phyloP scores from a whole-genome alignment of 2,797 vertebrate species.

The Alcedo quadribrachys region DNA sequence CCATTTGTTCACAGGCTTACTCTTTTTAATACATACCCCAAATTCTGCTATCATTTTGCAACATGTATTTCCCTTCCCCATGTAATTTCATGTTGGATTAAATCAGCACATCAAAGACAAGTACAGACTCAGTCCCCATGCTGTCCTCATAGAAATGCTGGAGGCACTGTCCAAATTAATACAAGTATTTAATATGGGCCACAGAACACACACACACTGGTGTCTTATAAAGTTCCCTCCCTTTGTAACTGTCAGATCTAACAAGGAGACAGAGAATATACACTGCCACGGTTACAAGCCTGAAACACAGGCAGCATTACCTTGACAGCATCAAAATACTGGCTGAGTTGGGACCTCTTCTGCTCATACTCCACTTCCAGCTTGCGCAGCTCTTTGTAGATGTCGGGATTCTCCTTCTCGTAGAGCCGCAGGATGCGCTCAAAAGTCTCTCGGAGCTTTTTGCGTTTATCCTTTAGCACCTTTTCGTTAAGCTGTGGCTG shows the following conservation, averaged over 20 bases:
- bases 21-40: background rate
- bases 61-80: background rate
- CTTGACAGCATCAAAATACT: slow-evolving; percentile 88
- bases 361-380: slow-evolving; percentile 95
- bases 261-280: background rate
- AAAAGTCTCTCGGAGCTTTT: slow-evolving; percentile 96
- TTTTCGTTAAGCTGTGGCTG: slow-evolving; percentile 92
- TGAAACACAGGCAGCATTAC: slow-evolving; percentile 35
- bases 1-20: background rate
- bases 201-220: background rate
- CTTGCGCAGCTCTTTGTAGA: slow-evolving; percentile 94
- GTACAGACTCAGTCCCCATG: background rate
- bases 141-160: background rate
- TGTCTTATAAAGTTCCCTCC: background rate
- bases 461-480: slow-evolving; percentile 95
- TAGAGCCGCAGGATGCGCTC: slow-evolving; percentile 95
- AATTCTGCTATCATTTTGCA: background rate
- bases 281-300: background rate
- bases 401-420: slow-evolving; percentile 97
- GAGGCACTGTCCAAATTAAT: background rate
- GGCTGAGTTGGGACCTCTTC: slow-evolving; percentile 92
- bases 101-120: background rate
- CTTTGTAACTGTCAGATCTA: background rate
- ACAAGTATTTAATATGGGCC: background rate
- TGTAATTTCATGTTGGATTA: background rate